phyloP scores from a whole-genome alignment of 2,113 vertebrate genomes.

The Eclectus roratus region DNA sequence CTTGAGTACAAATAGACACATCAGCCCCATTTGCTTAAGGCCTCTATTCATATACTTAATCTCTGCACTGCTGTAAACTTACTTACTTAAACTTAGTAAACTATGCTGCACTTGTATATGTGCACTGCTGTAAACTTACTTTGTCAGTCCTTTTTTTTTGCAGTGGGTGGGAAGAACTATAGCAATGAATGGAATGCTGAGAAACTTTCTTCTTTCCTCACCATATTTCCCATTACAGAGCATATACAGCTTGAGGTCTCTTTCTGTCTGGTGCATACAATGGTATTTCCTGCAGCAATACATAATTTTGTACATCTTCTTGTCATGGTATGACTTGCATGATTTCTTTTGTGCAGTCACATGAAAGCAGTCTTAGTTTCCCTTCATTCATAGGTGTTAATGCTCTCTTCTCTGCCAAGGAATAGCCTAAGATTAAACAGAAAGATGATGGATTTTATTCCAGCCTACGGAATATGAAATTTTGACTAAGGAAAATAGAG shows the following conservation, averaged over 20 bases:
- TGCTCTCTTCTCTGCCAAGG: neutral
- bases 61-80: neutral
- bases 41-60: neutral
- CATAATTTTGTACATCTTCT: neutral
- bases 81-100: neutral
- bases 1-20: neutral
- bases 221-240: neutral
- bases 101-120: neutral
- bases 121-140: neutral
- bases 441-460: neutral
- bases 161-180: neutral
- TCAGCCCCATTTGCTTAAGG: neutral
- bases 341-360: neutral
- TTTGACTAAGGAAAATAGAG: neutral
- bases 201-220: neutral
- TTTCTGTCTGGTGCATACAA: neutral
- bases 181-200: neutral
- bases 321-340: neutral
- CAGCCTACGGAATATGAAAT: neutral
- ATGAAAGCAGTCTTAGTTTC: neutral
- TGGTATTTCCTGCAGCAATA: neutral
- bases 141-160: neutral
- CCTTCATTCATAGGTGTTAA: neutral
- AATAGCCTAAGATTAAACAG: neutral
- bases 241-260: rapidly evolving